Conservation (phyloP, 1,140 invertebrate species). For the Lutraria rhynchaena region DNA sequence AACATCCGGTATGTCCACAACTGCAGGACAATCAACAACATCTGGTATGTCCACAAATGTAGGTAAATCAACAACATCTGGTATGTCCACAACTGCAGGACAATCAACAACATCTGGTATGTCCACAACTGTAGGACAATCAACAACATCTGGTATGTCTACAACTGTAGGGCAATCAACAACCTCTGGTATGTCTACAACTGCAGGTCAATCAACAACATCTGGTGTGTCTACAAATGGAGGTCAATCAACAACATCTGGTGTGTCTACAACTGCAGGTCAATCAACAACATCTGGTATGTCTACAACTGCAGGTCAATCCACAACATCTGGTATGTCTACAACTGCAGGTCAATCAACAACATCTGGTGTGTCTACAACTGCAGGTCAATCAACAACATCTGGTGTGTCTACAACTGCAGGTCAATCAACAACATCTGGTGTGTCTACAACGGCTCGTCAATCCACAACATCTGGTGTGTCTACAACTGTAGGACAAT, state of each 20-base stretch:
- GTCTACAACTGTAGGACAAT: not conserved
- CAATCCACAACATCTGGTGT: not conserved
- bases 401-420: not conserved
- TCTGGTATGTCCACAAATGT: not conserved
- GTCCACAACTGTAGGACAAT: not conserved
- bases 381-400: too few species aligned
- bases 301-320: not conserved
- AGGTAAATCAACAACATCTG: not conserved
- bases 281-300: not conserved
- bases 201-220: too few species aligned
- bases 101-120: not conserved
- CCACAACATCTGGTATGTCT: not conserved
- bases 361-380: not conserved
- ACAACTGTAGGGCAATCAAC: not conserved
- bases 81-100: not conserved
- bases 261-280: not conserved
- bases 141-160: not conserved
- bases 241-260: not conserved
- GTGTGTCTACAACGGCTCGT: not conserved
- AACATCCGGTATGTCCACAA: not conserved
- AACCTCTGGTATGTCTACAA: not conserved
- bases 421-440: not conserved
- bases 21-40: not conserved
- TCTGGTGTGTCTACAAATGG: not conserved
- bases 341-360: constrained; percentile 5